Conservation (phyloP, 2,888 invertebrate species). For the Drosophila sordidula region DNA sequence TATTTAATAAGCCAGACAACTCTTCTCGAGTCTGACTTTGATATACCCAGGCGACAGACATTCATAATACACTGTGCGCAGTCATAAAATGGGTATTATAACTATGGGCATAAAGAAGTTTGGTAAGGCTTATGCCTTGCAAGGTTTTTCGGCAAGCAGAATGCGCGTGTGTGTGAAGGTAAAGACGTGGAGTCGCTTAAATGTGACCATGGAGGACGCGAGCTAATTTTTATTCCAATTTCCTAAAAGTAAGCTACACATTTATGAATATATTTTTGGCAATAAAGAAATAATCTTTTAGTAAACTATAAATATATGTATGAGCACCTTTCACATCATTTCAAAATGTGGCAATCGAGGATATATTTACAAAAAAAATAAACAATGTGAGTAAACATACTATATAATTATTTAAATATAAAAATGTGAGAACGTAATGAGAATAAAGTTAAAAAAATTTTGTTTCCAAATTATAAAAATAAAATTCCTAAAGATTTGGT, state of each 20-base stretch:
- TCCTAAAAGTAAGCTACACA: neutral
- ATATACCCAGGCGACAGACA: slow-evolving; percentile 32
- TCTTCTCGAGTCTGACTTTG: slow-evolving; percentile 39
- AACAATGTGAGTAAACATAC: too few relatives aligned
- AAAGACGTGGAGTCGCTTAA: neutral
- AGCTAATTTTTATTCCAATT: neutral
- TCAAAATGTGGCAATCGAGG: neutral
- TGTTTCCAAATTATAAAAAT: too few relatives aligned
- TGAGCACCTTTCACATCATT: too few relatives aligned
- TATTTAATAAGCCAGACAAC: slow-evolving; percentile 75
- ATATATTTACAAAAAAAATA: too few relatives aligned
- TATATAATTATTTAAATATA: too few relatives aligned
- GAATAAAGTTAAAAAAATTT: too few relatives aligned
- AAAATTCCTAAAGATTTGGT: too few relatives aligned
- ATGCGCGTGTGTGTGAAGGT: too few relatives aligned
- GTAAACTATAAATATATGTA: neutral
- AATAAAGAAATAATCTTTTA: neutral
- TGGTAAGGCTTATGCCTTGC: neutral
- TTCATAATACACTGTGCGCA: slow-evolving; percentile 6
- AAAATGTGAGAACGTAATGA: too few relatives aligned
- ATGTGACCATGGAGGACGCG: neutral
- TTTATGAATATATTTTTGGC: neutral
- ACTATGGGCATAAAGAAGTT: slow-evolving; percentile 13
- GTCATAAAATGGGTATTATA: slow-evolving; percentile 12
- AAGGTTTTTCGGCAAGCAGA: neutral